phyloP scores from a whole-genome alignment of 64 coral and sea anemone genomes.

The Dendrophyllia cribrosa region DNA sequence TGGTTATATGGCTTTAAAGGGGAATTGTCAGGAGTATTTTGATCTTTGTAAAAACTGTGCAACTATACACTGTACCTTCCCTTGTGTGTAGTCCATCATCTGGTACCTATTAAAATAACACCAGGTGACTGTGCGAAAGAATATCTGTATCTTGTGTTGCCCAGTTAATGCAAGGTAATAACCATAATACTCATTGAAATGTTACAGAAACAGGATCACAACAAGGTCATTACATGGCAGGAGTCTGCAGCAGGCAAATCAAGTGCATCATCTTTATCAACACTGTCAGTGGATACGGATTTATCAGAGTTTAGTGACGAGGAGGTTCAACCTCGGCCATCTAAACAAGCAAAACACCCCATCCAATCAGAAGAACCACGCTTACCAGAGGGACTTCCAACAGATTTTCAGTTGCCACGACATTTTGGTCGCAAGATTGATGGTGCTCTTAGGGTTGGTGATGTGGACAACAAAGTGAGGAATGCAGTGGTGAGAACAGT shows the following conservation, averaged over 20 bases:
- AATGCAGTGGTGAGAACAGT: not conserved
- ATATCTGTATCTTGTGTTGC: too few species aligned
- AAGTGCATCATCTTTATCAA: not conserved
- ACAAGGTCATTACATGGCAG: not conserved
- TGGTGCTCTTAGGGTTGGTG: not conserved
- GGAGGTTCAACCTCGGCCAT: not conserved
- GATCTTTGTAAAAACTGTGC: too few species aligned
- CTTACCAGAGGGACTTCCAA: not conserved
- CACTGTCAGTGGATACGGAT: not conserved
- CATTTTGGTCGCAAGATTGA: constrained; percentile 10
- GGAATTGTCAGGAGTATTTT: too few species aligned
- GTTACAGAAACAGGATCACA: too few species aligned
- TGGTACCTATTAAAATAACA: too few species aligned
- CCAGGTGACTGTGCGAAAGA: too few species aligned
- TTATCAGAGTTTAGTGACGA: not conserved
- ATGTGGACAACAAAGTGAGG: constrained; percentile 2
- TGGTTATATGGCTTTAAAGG: too few species aligned
- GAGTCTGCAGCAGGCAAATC: not conserved
- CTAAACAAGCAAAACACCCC: not conserved
- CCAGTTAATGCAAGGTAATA: too few species aligned
- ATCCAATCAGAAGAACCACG: not conserved
- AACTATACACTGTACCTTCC: too few species aligned
- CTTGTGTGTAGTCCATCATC: too few species aligned
- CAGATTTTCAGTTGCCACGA: not conserved
- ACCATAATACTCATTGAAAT: too few species aligned